These are phyloP conservation scores for Helostoma temminkii DNA, from an alignment of 2,797 vertebrate species.

Conservation along the genomic window DNA sequence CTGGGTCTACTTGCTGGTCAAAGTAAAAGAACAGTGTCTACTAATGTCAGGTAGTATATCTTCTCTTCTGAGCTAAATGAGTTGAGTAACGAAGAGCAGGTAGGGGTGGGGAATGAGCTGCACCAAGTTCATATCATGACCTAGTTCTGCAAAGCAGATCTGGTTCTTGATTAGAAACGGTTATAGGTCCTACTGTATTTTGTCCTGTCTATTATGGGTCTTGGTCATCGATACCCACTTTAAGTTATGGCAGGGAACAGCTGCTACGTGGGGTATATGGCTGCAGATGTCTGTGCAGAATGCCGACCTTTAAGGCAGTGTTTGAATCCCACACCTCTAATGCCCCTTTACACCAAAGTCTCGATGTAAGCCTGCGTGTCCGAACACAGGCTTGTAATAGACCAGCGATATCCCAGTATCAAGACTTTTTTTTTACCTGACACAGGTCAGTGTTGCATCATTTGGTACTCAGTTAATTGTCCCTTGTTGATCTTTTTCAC, in stretches of 20 bases:
- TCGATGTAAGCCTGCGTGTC: neutral
- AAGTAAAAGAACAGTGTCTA: constrained; percentile 37
- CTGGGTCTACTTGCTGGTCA: constrained; percentile 27
- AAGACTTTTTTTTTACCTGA: constrained; percentile 9
- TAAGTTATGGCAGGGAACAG: constrained; percentile 2
- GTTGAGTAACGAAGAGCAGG: constrained; percentile 3
- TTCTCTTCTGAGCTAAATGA: constrained; percentile 25
- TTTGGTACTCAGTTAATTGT: constrained; percentile 13
- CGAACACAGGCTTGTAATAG: neutral
- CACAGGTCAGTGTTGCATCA: neutral
- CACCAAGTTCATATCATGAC: constrained; percentile 43
- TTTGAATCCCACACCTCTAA: constrained; percentile 22
- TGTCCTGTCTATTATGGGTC: neutral
- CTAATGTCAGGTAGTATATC: constrained; percentile 44
- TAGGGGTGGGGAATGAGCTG: constrained; percentile 12
- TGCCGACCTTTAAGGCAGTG: constrained; percentile 23
- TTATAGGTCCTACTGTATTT: constrained; percentile 16
- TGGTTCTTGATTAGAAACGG: neutral
- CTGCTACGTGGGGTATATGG: neutral
- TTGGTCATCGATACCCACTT: neutral
- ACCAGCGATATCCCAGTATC: constrained; percentile 19
- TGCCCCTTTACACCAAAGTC: constrained; percentile 17
- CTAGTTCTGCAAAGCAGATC: neutral
- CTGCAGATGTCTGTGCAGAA: constrained; percentile 13
- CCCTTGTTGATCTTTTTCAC: constrained; percentile 18